Evolutionary conservation across 1,140 invertebrate species (phyloP).

Genomic region (Lanistes nyassanus): DNA sequence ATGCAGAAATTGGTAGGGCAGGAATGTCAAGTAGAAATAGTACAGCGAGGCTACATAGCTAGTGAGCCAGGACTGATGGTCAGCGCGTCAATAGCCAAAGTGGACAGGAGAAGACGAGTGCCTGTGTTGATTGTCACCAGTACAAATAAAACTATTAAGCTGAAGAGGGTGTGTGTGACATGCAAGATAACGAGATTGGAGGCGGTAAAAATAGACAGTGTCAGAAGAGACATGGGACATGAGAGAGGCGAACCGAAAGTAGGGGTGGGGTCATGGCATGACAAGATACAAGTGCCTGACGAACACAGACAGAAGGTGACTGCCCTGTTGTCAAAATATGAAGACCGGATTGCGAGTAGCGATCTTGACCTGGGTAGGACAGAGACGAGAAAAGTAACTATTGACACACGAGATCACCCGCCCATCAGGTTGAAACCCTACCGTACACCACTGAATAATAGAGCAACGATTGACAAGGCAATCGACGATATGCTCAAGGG

Average conservation of each 20-base stretch:
- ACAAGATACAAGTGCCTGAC: conserved; percentile 3
- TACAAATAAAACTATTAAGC: conserved; percentile 22
- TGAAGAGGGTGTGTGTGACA: conserved; percentile 21
- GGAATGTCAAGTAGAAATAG: background rate
- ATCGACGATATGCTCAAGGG: conserved; percentile 34
- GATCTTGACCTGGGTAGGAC: too few relatives aligned
- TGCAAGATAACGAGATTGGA: conserved; percentile 7
- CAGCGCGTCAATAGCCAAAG: conserved; percentile 11
- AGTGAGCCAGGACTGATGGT: conserved; percentile 31
- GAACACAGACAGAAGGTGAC: too few relatives aligned
- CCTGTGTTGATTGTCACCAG: conserved; percentile 24
- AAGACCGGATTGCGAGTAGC: too few relatives aligned
- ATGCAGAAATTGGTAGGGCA: background rate
- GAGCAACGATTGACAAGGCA: too few relatives aligned
- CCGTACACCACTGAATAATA: conserved; percentile 33
- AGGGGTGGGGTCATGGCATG: background rate
- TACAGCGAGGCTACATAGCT: conserved; percentile 14
- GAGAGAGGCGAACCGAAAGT: conserved; percentile 9
- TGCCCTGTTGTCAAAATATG: conserved; percentile 18
- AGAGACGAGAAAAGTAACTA: too few relatives aligned
- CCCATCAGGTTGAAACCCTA: conserved; percentile 39
- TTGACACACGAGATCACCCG: conserved; percentile 27
- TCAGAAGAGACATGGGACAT: background rate
- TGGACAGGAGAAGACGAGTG: conserved; percentile 8
- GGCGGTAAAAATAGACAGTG: background rate